These are phyloP conservation scores for Tachysurus fulvidraco DNA, from an alignment of 2,113 vertebrate species.

Conservation along the genomic window DNA sequence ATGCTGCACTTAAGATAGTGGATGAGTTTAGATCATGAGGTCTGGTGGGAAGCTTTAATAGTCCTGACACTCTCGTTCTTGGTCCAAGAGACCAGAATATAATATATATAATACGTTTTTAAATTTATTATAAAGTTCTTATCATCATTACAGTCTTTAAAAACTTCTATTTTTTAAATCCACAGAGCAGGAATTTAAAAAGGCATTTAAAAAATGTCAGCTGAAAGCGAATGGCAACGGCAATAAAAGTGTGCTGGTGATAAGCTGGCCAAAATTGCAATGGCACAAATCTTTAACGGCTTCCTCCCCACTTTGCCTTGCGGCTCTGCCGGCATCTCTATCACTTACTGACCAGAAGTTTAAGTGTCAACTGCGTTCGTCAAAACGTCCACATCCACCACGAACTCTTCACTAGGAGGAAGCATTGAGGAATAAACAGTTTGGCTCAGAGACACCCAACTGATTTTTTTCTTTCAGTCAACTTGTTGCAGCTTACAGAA, in stretches of 20 bases:
- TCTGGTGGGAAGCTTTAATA: slow-evolving; percentile 20
- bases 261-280: neutral
- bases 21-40: neutral
- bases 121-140: neutral
- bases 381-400: too few species aligned
- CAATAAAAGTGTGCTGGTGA: neutral
- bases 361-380: too few species aligned
- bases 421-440: too few species aligned
- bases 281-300: too few species aligned
- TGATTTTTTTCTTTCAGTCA: too few species aligned
- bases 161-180: neutral
- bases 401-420: too few species aligned
- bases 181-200: neutral
- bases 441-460: too few species aligned
- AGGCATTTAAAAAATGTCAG: neutral
- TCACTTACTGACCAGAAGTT: too few species aligned
- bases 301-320: too few species aligned
- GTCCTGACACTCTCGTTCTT: neutral
- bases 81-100: neutral
- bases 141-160: neutral
- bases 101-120: too few species aligned
- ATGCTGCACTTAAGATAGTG: slow-evolving; percentile 11
- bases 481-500: too few species aligned
- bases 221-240: neutral
- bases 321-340: too few species aligned